Evolutionary conservation across 1,140 invertebrate species (phyloP), one percentile per base, ranked within the genome.

Genomic region (Hetaerina americana): DNA sequence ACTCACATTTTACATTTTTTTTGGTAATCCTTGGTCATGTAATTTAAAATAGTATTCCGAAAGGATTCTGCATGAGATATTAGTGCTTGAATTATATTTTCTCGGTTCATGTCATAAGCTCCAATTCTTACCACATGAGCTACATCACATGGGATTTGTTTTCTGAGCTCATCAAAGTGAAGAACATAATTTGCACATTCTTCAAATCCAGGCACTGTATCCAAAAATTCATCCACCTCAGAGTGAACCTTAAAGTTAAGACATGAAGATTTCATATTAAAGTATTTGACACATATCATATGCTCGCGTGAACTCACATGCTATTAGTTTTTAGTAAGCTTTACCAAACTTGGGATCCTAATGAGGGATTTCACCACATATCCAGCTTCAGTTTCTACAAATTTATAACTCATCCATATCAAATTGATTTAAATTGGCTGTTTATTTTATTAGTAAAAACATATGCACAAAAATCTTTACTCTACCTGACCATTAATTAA

Each of bases 61-160:
- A 95, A 80, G 49, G 82, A 82, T n/a, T 87, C 84, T 0, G 92
- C 91, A 49, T 88, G 81, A 26, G 84, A 81, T 0, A 89, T 85
- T 67, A 97, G 81, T 5, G 88, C 84, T 15, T 85, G 82, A 26
- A 97, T 91, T n/a, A 97, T 82, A 71, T 92, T 89, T 66, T 86
- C 86, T 72, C 93, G 86, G 78, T 93, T 88, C 75, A 98, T 87
- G 76, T 93, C 90, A 80, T 94, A 97, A 79, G 96, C 89, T 26
- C 92, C 92, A 72, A 93, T 87, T 24, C 88, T 86, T 27, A 91
- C 85, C 0, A 88, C 87, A 49, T 87, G 85, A 77, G 88, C 85
- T 24, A 89, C 83, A 69, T 87, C 84, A 1, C 85, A 81, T 8
- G 87, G 86, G 72, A 93, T 88, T 72, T 86, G 84, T 72, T 85